Conservation (phyloP, 2,797 vertebrate species). For the Chelmon rostratus region DNA sequence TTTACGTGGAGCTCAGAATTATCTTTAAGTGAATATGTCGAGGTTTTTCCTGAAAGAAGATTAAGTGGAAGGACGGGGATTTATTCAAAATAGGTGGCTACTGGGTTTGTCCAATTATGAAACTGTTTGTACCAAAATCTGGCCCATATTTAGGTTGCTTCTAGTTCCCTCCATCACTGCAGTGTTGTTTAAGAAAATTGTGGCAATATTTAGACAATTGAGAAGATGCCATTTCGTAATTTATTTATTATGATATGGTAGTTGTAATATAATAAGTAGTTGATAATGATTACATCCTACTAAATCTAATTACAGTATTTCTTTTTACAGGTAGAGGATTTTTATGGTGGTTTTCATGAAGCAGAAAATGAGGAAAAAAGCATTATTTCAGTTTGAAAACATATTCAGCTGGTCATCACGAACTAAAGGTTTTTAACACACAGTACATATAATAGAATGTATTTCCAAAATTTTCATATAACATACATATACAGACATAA, state of each 20-base stretch:
- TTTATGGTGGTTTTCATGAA: too few species aligned
- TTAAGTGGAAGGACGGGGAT: constrained; percentile 44
- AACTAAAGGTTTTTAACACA: not conserved
- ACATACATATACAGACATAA: not conserved
- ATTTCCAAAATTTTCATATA: not conserved
- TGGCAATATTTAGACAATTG: not conserved
- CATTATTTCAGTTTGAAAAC: not conserved
- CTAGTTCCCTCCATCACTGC: not conserved
- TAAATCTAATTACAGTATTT: not conserved
- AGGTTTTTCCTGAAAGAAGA: constrained; percentile 38
- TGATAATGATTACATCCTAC: not conserved
- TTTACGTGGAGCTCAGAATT: constrained; percentile 25
- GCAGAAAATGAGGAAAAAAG: not conserved
- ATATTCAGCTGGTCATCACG: too few species aligned
- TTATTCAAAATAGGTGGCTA: constrained; percentile 23
- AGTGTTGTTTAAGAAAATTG: not conserved
- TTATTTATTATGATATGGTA: not conserved
- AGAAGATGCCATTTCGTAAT: not conserved
- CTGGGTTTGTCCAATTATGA: constrained; percentile 11
- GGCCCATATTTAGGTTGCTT: constrained; percentile 7
- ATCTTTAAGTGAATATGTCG: constrained; percentile 44
- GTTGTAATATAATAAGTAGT: not conserved
- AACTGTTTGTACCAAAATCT: constrained; percentile 16
- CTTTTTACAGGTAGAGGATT: too few species aligned
- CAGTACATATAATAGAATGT: not conserved